Percentiles rank a stretch among this genome's conserved stretches.
phyloP scores from a whole-genome alignment of 1,140 invertebrate genomes.

The Centruroides vittatus region DNA sequence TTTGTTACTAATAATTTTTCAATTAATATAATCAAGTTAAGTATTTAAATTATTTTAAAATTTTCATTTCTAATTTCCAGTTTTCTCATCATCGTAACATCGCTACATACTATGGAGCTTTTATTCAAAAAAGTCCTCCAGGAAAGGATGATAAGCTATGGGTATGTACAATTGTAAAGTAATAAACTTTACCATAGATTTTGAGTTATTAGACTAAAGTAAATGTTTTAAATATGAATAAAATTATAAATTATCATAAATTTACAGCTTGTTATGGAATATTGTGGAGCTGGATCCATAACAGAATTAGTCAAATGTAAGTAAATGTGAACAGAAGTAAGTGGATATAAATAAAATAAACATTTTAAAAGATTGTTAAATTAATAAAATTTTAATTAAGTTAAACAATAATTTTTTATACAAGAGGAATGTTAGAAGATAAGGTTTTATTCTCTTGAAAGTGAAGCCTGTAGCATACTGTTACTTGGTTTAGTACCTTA shows the following conservation, averaged over 20 bases:
- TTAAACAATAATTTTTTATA: no score
- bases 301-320: constrained; percentile 90
- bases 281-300: constrained; percentile 97
- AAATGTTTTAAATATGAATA: background rate
- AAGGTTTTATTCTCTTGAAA: no score
- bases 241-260: background rate
- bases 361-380: no score
- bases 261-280: constrained; percentile 87
- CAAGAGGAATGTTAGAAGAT: no score
- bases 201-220: background rate
- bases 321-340: background rate
- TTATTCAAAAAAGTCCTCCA: constrained; percentile 94
- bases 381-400: no score
- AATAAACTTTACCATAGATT: background rate
- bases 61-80: constrained; percentile 23
- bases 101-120: constrained; percentile 98
- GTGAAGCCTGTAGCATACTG: no score
- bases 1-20: no score
- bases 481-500: no score
- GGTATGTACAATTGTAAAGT: constrained; percentile 30
- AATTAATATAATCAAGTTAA: background rate
- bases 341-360: no score
- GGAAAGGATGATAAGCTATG: constrained; percentile 98
- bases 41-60: background rate
- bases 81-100: constrained; percentile 98